Conservation (phyloP, 1,140 invertebrate species). For the Euura saliciscinereae region DNA sequence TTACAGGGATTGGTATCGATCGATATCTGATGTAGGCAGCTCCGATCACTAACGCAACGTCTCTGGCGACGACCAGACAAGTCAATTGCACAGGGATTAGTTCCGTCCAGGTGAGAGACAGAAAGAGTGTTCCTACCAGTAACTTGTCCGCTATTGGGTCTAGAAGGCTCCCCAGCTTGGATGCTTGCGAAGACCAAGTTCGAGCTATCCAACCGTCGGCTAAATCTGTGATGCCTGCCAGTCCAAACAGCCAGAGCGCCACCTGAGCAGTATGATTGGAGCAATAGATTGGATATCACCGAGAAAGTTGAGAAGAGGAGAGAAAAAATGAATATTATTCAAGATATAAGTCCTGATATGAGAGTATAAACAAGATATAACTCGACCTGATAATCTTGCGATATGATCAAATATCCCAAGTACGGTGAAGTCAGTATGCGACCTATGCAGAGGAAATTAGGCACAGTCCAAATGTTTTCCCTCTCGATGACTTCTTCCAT, state of each 20-base stretch:
- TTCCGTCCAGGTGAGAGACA: conserved; percentile 83
- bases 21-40: conserved; percentile 90
- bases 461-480: conserved; percentile 93
- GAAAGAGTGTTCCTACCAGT: conserved; percentile 85
- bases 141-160: conserved; percentile 98
- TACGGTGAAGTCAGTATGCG: conserved; percentile 86
- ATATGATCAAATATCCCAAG: conserved; percentile 82
- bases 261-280: conserved; percentile 30
- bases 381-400: conserved; percentile 74
- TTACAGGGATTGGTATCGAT: conserved; percentile 87
- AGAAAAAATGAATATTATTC: conserved; percentile 64
- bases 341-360: conserved; percentile 77
- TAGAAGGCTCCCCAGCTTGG: conserved; percentile 92
- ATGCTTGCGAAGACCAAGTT: conserved; percentile 87
- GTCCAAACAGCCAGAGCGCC: conserved; percentile 49
- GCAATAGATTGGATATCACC: neutral
- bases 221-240: conserved; percentile 56
- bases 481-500: conserved; percentile 59
- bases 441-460: conserved; percentile 86
- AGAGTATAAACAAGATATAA: conserved; percentile 74
- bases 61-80: conserved; percentile 81
- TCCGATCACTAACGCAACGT: conserved; percentile 80
- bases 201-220: conserved; percentile 95
- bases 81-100: conserved; percentile 89
- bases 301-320: neutral